Percentiles rank a stretch among this genome's conserved stretches.
Evolutionary conservation across 2,888 invertebrate species (phyloP).

Genomic region (Epiblema foenella): DNA sequence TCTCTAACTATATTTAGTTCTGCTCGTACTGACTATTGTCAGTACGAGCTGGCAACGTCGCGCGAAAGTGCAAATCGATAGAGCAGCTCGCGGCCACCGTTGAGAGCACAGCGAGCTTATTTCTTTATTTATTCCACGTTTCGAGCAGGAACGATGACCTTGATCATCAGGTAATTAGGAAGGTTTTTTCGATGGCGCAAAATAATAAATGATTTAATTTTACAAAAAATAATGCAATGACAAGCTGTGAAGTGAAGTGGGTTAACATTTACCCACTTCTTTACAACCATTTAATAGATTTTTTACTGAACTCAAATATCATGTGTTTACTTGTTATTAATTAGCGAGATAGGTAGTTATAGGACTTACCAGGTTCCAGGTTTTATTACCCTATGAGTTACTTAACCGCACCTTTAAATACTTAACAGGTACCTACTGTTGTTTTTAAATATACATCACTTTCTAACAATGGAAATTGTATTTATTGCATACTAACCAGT

Average conservation of each 20-base stretch:
- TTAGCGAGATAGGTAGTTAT: not conserved
- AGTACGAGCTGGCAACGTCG: conserved; percentile 70
- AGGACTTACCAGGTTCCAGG: not conserved
- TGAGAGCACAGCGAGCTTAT: conserved; percentile 3
- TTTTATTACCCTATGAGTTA: not conserved
- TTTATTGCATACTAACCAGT: not conserved
- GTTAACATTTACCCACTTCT: too few species aligned
- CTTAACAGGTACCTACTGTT: not conserved
- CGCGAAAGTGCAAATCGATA: conserved; percentile 72
- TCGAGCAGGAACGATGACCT: conserved; percentile 31
- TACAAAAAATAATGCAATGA: not conserved
- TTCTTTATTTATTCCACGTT: conserved; percentile 33
- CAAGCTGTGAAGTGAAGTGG: too few species aligned
- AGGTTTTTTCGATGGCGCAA: conserved; percentile 1
- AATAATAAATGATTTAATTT: not conserved
- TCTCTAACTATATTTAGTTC: too few species aligned
- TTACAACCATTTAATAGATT: not conserved
- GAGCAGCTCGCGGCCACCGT: conserved; percentile 55
- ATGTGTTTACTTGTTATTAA: not conserved
- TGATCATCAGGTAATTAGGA: conserved; percentile 14
- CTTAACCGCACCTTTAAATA: conserved; percentile 5
- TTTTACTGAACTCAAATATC: conserved; percentile 1
- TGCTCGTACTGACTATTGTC: too few species aligned
- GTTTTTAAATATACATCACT: conserved; percentile 3
- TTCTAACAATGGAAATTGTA: not conserved